Conservation (phyloP, 2,113 vertebrate genomes). For the Rhea pennata region DNA sequence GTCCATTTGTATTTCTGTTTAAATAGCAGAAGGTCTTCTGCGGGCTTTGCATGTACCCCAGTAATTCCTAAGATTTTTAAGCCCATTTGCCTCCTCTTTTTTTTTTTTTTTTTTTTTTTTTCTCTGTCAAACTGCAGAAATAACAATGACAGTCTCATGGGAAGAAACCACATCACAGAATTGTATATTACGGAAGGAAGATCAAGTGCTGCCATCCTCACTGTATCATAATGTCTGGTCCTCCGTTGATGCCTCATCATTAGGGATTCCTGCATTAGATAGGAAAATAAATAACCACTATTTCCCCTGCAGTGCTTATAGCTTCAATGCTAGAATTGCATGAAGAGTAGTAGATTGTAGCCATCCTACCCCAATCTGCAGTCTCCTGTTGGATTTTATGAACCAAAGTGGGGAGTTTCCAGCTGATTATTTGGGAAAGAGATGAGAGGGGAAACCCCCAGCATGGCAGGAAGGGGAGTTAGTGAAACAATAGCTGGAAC, state of each 20-base stretch:
- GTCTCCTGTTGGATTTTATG: background rate
- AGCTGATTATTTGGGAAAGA: constrained; percentile 30
- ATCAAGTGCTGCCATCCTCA: accelerated
- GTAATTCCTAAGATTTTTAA: background rate
- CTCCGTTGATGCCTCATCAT: background rate
- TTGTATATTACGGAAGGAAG: background rate
- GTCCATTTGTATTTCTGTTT: background rate
- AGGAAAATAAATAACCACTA: background rate
- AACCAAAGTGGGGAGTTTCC: background rate
- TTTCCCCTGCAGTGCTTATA: background rate
- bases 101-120: background rate
- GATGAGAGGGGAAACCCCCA: constrained; percentile 48
- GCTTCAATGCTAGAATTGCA: background rate
- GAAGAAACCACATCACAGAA: background rate
- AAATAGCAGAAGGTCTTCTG: background rate
- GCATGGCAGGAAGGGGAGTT: background rate
- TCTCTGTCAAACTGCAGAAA: background rate
- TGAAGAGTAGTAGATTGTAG: background rate
- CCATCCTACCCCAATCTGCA: background rate
- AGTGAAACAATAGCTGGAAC: constrained; percentile 62
- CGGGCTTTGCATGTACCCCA: background rate
- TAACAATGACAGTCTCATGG: background rate
- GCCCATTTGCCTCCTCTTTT: background rate
- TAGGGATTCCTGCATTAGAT: background rate
- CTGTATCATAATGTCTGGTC: background rate